A percentile compares a stretch with the other conserved stretches of the same genome.
Evolutionary conservation across 2,888 invertebrate genomes (phyloP).

Genomic region (Ceramica pisi): DNA sequence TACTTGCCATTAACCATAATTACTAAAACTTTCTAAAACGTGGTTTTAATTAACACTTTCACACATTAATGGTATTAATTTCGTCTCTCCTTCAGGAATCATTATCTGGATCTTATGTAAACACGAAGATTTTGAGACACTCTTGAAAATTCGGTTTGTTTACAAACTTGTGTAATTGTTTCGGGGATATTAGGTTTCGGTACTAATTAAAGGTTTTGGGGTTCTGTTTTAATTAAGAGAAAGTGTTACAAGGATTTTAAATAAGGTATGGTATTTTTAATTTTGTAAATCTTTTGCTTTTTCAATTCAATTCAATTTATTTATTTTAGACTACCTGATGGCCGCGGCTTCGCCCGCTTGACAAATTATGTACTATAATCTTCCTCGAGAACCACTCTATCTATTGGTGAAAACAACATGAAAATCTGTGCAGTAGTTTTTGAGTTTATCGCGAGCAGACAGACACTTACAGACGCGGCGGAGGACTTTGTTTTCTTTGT

Average conservation of each 20-base stretch:
- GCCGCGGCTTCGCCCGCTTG: too few relatives aligned
- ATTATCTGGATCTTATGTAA: conserved; percentile 40
- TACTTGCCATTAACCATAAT: neutral
- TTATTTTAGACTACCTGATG: too few relatives aligned
- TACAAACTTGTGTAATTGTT: conserved; percentile 55
- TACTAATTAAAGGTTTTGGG: conserved; percentile 39
- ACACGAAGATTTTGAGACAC: conserved; percentile 45
- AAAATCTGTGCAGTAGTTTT: too few relatives aligned
- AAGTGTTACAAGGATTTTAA: conserved; percentile 24
- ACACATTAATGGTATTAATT: conserved; percentile 23
- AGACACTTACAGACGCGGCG: too few relatives aligned
- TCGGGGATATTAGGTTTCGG: conserved; percentile 44
- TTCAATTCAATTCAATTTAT: too few relatives aligned
- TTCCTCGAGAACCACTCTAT: too few relatives aligned
- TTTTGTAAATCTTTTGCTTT: too few relatives aligned
- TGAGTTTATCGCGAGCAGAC: too few relatives aligned
- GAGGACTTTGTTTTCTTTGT: too few relatives aligned
- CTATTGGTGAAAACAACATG: too few relatives aligned
- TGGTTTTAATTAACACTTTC: conserved; percentile 40
- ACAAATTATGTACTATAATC: too few relatives aligned
- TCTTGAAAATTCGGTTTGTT: conserved; percentile 41
- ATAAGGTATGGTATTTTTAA: conserved; percentile 7
- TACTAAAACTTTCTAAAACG: conserved; percentile 1
- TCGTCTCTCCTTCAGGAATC: conserved; percentile 9
- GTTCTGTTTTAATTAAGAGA: conserved; percentile 32